Percentiles rank a stretch among this genome's conserved stretches.
Conservation (phyloP, 2,888 invertebrate genomes). For the Trissoscelio sp. region DNA sequence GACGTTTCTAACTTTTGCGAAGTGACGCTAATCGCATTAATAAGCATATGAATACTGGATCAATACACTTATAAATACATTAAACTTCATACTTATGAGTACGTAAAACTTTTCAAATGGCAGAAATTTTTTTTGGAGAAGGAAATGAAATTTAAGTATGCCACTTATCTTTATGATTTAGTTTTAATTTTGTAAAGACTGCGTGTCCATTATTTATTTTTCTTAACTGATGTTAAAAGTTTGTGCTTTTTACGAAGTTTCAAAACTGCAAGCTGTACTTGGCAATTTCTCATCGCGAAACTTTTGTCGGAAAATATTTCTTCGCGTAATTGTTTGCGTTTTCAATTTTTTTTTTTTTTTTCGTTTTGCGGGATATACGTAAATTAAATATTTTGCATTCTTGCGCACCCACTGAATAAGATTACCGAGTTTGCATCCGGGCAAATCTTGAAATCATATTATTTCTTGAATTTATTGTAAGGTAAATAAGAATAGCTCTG, state of each 20-base stretch:
- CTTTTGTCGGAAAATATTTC: conserved; percentile 20
- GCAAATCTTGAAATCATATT: conserved; percentile 13
- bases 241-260: conserved; percentile 8
- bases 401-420: background rate
- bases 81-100: too few species aligned
- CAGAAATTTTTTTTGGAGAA: background rate
- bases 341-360: conserved; percentile 4
- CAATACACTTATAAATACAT: too few species aligned
- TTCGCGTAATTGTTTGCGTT: conserved; percentile 26
- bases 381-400: conserved; percentile 38
- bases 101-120: too few species aligned
- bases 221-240: conserved; percentile 19
- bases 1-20: background rate
- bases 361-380: conserved; percentile 20
- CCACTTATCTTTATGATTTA: background rate
- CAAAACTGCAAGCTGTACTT: conserved; percentile 16
- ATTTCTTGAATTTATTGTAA: conserved; percentile 2
- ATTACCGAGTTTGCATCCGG: background rate
- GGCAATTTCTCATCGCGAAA: conserved; percentile 35
- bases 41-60: background rate
- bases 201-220: conserved; percentile 16
- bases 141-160: too few species aligned
- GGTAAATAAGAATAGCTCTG: too few species aligned
- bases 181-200: conserved; percentile 18
- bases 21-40: background rate